Evolutionary conservation across 2,113 vertebrate genomes (phyloP).

Genomic region (Saguinus midas): DNA sequence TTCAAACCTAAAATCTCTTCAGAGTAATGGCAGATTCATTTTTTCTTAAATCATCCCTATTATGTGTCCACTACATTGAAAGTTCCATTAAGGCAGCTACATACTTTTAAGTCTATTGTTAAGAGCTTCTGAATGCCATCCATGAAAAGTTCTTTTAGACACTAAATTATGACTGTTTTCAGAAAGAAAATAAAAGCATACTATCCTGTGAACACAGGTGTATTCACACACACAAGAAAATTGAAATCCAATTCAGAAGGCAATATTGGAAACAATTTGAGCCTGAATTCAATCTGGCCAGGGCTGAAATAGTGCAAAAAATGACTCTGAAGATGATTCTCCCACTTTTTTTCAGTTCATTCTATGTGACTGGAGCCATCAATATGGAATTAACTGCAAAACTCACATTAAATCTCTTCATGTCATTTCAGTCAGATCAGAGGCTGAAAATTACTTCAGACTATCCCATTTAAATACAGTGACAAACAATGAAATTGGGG

Average conservation of each 20-base stretch:
- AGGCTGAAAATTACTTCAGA: not conserved
- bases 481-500: not conserved
- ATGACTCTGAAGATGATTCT: conserved; percentile 54
- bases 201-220: conserved; percentile 58
- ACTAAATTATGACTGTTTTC: conserved; percentile 62
- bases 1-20: conserved; percentile 33
- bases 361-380: conserved; percentile 42
- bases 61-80: conserved; percentile 1
- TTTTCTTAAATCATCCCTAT: not conserved
- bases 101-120: not conserved
- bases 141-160: conserved; percentile 55
- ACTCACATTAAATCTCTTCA: conserved; percentile 61
- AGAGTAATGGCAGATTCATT: not conserved
- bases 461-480: conserved; percentile 29
- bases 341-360: conserved; percentile 55
- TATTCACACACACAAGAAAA: conserved; percentile 75
- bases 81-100: not conserved
- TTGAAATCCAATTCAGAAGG: conserved; percentile 78
- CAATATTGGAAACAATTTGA: conserved; percentile 78
- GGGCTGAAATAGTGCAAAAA: conserved; percentile 73
- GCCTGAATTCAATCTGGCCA: conserved; percentile 64
- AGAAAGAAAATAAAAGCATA: conserved; percentile 43
- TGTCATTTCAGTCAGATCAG: conserved; percentile 30
- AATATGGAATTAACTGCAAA: conserved; percentile 58
- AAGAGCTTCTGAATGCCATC: not conserved